Evolutionary conservation across 2,113 vertebrate species (phyloP).

Genomic region (Microcebus tavaratra): DNA sequence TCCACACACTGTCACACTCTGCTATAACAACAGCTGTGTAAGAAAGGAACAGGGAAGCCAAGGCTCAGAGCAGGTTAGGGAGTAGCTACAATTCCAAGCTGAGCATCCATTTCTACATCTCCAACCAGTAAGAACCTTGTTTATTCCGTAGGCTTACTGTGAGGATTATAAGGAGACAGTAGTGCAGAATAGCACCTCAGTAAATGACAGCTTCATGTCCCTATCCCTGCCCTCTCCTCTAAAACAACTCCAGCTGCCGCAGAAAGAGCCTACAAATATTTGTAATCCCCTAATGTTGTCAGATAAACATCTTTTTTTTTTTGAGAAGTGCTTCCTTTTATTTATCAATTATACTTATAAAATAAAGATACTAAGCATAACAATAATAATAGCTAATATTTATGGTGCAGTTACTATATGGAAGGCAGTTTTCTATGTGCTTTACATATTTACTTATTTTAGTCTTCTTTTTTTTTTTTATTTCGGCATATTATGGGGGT

Average conservation of each 20-base stretch:
- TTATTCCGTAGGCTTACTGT: background rate
- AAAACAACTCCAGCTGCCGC: background rate
- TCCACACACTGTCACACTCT: background rate
- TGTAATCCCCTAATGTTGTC: background rate
- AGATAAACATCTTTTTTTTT: background rate
- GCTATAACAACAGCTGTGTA: background rate
- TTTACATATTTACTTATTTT: background rate
- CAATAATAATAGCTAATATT: background rate
- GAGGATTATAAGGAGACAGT: background rate
- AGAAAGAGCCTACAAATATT: background rate
- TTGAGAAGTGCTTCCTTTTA: constrained; percentile 30
- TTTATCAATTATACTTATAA: background rate
- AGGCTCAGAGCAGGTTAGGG: background rate
- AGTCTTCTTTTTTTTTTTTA: too few species aligned
- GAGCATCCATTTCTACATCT: background rate
- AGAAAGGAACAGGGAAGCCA: background rate
- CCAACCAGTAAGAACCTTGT: background rate
- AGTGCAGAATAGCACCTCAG: too few species aligned
- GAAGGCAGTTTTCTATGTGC: background rate
- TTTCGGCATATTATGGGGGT: too few species aligned
- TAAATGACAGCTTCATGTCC: background rate
- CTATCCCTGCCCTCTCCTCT: background rate
- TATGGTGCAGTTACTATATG: too few species aligned
- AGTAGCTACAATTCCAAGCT: background rate
- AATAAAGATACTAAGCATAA: background rate